Conservation (phyloP, 2,888 invertebrate genomes). For the Chymomyza caudatula region DNA sequence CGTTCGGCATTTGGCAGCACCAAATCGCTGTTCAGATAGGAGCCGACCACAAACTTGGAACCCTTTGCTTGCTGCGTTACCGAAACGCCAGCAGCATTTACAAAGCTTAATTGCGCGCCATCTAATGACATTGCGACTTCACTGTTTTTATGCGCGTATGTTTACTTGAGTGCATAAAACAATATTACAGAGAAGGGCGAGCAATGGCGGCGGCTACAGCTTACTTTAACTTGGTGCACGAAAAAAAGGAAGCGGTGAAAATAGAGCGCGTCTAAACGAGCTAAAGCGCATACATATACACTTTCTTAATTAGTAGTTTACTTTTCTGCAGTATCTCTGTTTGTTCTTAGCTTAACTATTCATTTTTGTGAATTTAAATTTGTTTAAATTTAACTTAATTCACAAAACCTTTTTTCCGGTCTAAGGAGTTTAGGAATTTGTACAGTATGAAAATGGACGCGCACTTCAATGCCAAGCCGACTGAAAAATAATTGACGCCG, state of each 20-base stretch:
- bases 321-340: no score
- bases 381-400: background rate
- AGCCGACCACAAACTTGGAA: conserved; percentile 73
- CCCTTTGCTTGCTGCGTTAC: conserved; percentile 62
- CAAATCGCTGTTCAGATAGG: conserved; percentile 70
- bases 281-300: background rate
- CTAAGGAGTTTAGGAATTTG: background rate
- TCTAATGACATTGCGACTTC: conserved; percentile 67
- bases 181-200: conserved; percentile 18
- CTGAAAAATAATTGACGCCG: background rate
- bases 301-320: background rate
- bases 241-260: conserved; percentile 40
- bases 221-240: conserved; percentile 42
- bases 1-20: conserved; percentile 65
- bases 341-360: background rate
- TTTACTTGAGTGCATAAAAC: background rate
- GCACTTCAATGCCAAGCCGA: background rate
- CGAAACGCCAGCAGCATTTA: conserved; percentile 43
- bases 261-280: background rate
- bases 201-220: conserved; percentile 26
- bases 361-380: background rate
- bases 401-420: background rate
- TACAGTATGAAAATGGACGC: background rate
- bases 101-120: conserved; percentile 71
- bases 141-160: conserved; percentile 12